Evolutionary conservation across 2,113 vertebrate genomes (phyloP).

Genomic region (Gadus macrocephalus): DNA sequence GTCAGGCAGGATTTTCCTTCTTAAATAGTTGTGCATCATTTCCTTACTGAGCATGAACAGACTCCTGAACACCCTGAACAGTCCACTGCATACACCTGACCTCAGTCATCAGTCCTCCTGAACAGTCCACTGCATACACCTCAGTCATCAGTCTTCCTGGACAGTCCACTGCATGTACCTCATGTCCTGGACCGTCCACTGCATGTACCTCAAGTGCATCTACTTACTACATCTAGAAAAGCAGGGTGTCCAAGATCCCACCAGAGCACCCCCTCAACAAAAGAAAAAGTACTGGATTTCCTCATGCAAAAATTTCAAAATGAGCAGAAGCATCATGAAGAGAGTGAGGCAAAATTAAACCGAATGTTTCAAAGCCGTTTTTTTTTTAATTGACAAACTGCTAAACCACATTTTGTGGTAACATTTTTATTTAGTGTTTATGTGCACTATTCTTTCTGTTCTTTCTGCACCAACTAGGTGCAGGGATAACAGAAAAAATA

Average conservation of each 20-base stretch:
- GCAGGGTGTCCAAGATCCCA: not conserved
- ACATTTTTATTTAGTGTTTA: not conserved
- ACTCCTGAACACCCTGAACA: too few species aligned
- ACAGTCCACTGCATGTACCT: not conserved
- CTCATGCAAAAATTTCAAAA: not conserved
- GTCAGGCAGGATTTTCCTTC: not conserved
- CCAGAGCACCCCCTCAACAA: not conserved
- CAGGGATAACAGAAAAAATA: too few species aligned
- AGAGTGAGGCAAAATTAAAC: not conserved
- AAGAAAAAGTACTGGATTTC: not conserved
- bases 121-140: too few species aligned
- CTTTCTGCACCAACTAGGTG: not conserved
- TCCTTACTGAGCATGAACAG: not conserved
- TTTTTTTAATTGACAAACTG: too few species aligned
- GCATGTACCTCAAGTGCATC: not conserved
- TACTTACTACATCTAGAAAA: not conserved
- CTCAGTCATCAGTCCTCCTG: not conserved
- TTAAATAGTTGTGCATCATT: too few species aligned
- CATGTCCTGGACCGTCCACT: not conserved
- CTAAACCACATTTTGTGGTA: not conserved
- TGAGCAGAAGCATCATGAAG: not conserved
- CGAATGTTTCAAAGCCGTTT: too few species aligned
- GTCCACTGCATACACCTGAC: not conserved
- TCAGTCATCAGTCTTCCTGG: not conserved
- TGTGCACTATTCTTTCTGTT: not conserved